A percentile compares a stretch with the other conserved stretches of the same genome.
Evolutionary conservation across 2,888 invertebrate genomes (phyloP).

Genomic region (Griposia aprilina): DNA sequence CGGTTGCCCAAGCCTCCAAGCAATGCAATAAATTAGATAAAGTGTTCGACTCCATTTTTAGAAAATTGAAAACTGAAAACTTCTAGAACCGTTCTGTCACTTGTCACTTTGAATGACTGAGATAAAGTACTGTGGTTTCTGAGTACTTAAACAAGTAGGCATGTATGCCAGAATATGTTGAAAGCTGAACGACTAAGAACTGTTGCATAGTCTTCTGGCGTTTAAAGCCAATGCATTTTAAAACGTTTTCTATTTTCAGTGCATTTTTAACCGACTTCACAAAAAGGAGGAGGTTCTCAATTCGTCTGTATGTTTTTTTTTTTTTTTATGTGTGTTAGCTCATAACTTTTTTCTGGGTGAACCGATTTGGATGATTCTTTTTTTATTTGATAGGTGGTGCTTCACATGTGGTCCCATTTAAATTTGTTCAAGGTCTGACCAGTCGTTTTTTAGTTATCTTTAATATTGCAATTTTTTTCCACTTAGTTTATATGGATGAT

Average conservation of each 20-base stretch:
- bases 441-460: too few species aligned
- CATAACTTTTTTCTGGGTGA: too few species aligned
- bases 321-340: too few species aligned
- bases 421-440: too few species aligned
- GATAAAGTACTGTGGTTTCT: constrained; percentile 45
- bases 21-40: constrained; percentile 51
- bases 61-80: constrained; percentile 47
- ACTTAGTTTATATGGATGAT: too few species aligned
- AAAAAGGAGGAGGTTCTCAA: too few species aligned
- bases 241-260: constrained; percentile 21
- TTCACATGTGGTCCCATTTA: too few species aligned
- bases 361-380: too few species aligned
- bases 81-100: constrained; percentile 54
- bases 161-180: constrained; percentile 21
- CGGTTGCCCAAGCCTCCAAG: constrained; percentile 52
- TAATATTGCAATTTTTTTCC: too few species aligned
- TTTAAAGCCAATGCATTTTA: constrained; percentile 5
- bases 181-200: constrained; percentile 13
- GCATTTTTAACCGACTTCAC: too few species aligned
- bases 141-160: constrained; percentile 15
- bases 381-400: too few species aligned
- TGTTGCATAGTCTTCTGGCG: background rate
- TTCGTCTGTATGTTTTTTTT: too few species aligned
- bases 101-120: constrained; percentile 54
- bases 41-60: constrained; percentile 41